Evolutionary conservation across 2,113 vertebrate genomes (phyloP).

Genomic region (Echinops telfairi): DNA sequence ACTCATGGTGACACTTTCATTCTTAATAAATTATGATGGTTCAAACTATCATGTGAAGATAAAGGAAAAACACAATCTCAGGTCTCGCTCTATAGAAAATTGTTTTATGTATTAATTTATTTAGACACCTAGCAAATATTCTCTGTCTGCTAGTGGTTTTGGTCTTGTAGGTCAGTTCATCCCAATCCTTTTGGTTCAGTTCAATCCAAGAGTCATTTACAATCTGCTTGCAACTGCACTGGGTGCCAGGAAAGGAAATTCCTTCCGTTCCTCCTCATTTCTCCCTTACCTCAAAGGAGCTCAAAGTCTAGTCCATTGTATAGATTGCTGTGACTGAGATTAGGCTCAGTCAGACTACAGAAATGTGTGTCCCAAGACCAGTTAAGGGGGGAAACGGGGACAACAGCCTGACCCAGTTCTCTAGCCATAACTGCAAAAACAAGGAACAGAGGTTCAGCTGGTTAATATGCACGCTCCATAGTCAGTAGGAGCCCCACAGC

Average conservation of each 20-base stretch:
- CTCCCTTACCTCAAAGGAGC: not conserved
- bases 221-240: not conserved
- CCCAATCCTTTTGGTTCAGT: not conserved
- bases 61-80: slow-evolving; percentile 9
- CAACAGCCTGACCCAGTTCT: slow-evolving; percentile 1
- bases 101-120: slow-evolving; percentile 7
- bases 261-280: not conserved
- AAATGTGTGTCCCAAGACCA: slow-evolving; percentile 43
- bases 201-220: not conserved
- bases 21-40: slow-evolving; percentile 40
- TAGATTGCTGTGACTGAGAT: not conserved
- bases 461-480: slow-evolving; percentile 62
- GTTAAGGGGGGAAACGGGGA: not conserved
- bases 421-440: slow-evolving; percentile 40
- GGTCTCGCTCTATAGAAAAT: not conserved
- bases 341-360: not conserved
- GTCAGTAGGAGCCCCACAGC: slow-evolving; percentile 11
- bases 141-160: not conserved
- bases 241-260: not conserved
- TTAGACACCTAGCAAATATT: not conserved
- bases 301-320: not conserved
- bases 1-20: not conserved
- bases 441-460: slow-evolving; percentile 61
- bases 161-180: not conserved
- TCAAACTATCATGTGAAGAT: slow-evolving; percentile 28